phyloP scores from a whole-genome alignment of 2,797 vertebrate genomes.

The Lacerta bilineata region DNA sequence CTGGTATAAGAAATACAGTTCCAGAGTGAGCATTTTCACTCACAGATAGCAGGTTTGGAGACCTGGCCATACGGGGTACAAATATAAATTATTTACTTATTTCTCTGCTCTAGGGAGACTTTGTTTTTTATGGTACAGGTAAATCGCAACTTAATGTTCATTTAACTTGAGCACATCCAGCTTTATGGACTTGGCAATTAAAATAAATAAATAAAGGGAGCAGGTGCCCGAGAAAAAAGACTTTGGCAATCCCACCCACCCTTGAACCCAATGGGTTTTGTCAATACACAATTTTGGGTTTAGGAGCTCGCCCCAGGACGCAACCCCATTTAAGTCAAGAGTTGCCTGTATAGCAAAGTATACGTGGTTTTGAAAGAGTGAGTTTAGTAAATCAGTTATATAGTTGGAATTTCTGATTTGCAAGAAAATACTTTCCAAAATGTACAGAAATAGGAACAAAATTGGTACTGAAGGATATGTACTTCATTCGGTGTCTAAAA shows the following conservation, averaged over 20 bases:
- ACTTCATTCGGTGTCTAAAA: neutral
- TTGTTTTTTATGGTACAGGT: neutral
- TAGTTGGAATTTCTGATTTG: neutral
- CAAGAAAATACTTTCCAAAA: neutral
- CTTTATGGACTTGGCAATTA: no score
- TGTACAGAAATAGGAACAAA: neutral
- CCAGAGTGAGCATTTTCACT: neutral
- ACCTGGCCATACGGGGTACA: no score
- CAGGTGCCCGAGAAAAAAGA: no score
- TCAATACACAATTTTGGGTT: no score
- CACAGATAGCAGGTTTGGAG: neutral
- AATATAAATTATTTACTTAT: neutral
- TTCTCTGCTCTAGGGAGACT: neutral
- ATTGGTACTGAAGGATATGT: neutral
- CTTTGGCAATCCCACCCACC: no score
- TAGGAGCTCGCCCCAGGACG: no score
- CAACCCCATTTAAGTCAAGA: no score
- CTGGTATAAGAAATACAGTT: neutral
- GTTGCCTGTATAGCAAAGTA: neutral
- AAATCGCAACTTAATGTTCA: no score
- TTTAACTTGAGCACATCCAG: no score
- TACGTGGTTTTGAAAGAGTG: neutral
- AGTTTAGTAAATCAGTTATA: neutral
- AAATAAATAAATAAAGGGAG: no score
- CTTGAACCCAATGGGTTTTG: no score